Percentiles rank a stretch among this genome's conserved stretches.
Evolutionary conservation across 2,888 invertebrate species (phyloP).

Genomic region (Andrena haemorrhoa): DNA sequence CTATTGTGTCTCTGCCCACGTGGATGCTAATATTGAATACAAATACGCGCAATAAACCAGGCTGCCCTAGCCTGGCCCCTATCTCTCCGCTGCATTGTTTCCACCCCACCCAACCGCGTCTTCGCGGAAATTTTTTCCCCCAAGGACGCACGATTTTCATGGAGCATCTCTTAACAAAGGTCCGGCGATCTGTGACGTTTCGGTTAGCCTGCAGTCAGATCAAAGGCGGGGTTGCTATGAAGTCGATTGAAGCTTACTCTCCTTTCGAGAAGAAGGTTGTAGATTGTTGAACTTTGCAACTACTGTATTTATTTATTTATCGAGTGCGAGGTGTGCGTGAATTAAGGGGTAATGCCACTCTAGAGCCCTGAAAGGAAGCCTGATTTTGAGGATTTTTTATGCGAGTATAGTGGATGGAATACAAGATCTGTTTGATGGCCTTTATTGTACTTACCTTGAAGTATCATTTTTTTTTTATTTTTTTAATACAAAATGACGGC

Average conservation of each 20-base stretch:
- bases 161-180: slow-evolving; percentile 1
- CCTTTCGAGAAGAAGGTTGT: not conserved
- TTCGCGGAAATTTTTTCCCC: slow-evolving; percentile 26
- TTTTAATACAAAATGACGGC: no score
- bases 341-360: no score
- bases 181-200: not conserved
- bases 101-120: slow-evolving; percentile 37
- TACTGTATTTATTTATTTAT: no score
- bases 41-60: slow-evolving; percentile 77
- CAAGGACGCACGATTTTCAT: slow-evolving; percentile 26
- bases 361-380: no score
- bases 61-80: slow-evolving; percentile 58
- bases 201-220: not conserved
- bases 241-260: not conserved
- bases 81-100: slow-evolving; percentile 63
- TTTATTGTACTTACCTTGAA: no score
- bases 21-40: slow-evolving; percentile 79
- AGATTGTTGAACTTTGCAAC: no score
- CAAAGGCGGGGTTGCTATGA: not conserved
- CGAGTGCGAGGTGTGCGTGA: no score
- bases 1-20: slow-evolving; percentile 81
- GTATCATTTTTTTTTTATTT: no score
- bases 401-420: no score
- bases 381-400: no score
- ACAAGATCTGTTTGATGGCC: no score